A percentile compares a stretch with the other conserved stretches of the same genome.
These are phyloP conservation scores for Cryptus viduatorius DNA, from an alignment of 2,888 invertebrate species.

Conservation along the genomic window DNA sequence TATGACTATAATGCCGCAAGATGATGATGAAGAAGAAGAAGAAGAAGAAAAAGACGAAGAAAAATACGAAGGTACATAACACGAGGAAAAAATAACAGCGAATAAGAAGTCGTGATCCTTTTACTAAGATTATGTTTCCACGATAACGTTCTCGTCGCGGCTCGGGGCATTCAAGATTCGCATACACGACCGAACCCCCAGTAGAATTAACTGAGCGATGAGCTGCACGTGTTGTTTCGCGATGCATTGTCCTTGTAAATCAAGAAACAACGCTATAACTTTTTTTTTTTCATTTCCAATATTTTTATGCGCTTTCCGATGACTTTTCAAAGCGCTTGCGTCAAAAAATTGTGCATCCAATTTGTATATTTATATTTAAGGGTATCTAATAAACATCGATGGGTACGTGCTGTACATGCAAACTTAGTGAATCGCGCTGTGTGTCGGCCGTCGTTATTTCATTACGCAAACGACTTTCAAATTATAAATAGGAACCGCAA, in stretches of 20 bases:
- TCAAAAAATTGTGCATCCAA: neutral
- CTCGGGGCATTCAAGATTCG: neutral
- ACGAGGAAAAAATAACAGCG: conserved; percentile 22
- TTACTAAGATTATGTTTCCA: conserved; percentile 56
- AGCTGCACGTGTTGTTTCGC: neutral
- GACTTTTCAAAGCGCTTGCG: neutral
- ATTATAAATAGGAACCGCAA: conserved; percentile 81
- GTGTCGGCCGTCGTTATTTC: conserved; percentile 55
- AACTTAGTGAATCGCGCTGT: neutral
- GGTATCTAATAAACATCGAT: too few species aligned
- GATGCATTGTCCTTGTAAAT: conserved; percentile 17
- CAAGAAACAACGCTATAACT: neutral
- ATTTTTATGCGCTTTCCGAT: neutral
- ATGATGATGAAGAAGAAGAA: conserved; percentile 38
- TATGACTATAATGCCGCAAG: conserved; percentile 47
- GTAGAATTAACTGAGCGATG: conserved; percentile 5
- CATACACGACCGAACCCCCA: neutral
- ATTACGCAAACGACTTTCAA: conserved; percentile 79
- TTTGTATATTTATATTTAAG: too few species aligned
- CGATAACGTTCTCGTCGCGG: conserved; percentile 37
- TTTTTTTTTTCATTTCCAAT: neutral
- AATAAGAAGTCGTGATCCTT: conserved; percentile 60
- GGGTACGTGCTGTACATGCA: too few species aligned
- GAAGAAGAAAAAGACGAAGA: conserved; percentile 5
- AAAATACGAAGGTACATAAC: conserved; percentile 16